Base-by-base conservation (phyloP, 2,888 invertebrate genomes). In the Gnatocerus cornutus region DNA sequence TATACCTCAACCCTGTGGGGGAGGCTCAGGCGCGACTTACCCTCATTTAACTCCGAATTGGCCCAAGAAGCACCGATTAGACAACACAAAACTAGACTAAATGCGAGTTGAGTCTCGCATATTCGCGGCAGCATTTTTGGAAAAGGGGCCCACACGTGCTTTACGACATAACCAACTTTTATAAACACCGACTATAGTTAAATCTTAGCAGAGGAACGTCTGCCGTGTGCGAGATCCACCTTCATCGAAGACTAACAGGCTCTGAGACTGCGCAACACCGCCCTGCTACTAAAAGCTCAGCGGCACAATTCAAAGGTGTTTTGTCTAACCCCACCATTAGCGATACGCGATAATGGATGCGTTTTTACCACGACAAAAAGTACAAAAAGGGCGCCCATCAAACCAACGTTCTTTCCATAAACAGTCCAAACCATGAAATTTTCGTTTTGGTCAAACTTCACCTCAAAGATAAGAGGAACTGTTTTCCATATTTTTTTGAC, bases 91-190 rank as follows among this genome's bases (percentile, higher is more conserved):
- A 80, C 71, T 61, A 78, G 72, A 72, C 74, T 76, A 72, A 75
- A 77, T 74, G 78, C 73, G 75, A 79, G 71, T 64, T 75, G 73
- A 74, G 75, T 71, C 65, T 73, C 74, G 59, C 72, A 71, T 74
- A 77, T 75, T 75, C 76, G 76, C 70, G 79, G 76, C 75, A 78
- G 76, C 80, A 81, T 80, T 73, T 73, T 78, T 63, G 66, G 68
- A 71, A 71, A 64, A 64, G 65, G 55, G 69, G 76, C 72, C 73
- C 74, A 69, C 79, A 80, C 81, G 80, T 79, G 79, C 74, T 80
- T 80, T 79, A 79, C 78, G 78, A 79, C 79, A 79, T 79, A 78
- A 79, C 79, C 79, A 78, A 77, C 76, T 76, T 78, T 78, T 76
- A 58, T 74, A 69, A 71, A 52, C 71, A 76, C 72, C 71, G 71